phyloP scores from a whole-genome alignment of 2,888 invertebrate species.

The Lymantria monacha region DNA sequence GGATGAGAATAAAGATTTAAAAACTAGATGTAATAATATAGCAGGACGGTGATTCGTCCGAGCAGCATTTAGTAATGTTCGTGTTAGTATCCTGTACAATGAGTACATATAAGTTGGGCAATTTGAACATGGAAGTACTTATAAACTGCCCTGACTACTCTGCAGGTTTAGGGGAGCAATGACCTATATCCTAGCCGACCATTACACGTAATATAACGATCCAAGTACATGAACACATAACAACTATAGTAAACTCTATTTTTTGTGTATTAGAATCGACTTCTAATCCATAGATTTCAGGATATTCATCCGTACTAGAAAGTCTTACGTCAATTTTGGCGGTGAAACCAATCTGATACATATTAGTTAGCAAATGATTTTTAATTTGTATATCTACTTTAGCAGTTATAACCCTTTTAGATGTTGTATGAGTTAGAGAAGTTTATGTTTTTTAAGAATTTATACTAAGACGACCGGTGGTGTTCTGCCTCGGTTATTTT shows the following conservation, averaged over 20 bases:
- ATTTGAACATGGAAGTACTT: conserved; percentile 79
- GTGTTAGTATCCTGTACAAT: conserved; percentile 69
- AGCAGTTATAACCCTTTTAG: conserved; percentile 41
- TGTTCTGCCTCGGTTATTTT: conserved; percentile 70
- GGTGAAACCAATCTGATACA: conserved; percentile 63
- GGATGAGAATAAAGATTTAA: conserved; percentile 46
- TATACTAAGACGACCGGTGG: conserved; percentile 63
- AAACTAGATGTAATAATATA: conserved; percentile 47
- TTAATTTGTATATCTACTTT: conserved; percentile 37
- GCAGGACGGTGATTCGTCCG: conserved; percentile 59
- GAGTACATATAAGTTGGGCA: conserved; percentile 76
- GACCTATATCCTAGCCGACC: conserved; percentile 79
- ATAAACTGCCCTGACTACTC: conserved; percentile 77
- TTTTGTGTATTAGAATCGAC: conserved; percentile 71
- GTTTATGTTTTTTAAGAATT: conserved; percentile 82
- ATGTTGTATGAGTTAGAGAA: conserved; percentile 35
- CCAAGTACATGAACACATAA: conserved; percentile 49
- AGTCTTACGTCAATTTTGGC: conserved; percentile 55
- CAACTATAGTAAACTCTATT: conserved; percentile 72
- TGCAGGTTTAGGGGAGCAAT: conserved; percentile 81
- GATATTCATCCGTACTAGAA: conserved; percentile 47
- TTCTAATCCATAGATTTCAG: conserved; percentile 70
- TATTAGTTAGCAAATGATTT: conserved; percentile 50
- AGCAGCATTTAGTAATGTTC: conserved; percentile 49
- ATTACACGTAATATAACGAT: conserved; percentile 55